phyloP scores from a whole-genome alignment of 2,113 vertebrate species.

The Hemicordylus capensis region DNA sequence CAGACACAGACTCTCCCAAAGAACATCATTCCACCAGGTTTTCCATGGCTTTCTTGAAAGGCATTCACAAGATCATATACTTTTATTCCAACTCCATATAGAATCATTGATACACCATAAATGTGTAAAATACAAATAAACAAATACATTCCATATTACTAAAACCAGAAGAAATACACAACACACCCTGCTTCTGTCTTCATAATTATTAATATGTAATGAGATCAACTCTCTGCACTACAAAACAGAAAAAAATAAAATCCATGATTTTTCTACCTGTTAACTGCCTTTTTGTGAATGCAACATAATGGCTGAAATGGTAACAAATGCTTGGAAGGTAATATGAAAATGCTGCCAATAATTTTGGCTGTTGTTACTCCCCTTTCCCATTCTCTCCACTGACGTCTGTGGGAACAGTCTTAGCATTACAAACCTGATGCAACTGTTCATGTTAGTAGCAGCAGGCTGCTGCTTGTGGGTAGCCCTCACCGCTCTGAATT shows the following conservation, averaged over 20 bases:
- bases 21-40: not conserved
- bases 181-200: too few relatives aligned
- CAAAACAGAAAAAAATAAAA: too few relatives aligned
- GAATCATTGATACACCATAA: not conserved
- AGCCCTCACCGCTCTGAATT: not conserved
- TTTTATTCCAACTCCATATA: not conserved
- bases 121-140: not conserved
- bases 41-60: not conserved
- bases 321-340: not conserved
- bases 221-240: not conserved
- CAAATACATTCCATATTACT: not conserved
- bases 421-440: not conserved
- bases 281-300: not conserved
- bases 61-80: not conserved
- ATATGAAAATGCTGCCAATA: slow-evolving; percentile 7
- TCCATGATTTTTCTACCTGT: too few relatives aligned
- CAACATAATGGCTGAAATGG: not conserved
- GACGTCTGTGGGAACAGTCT: not conserved
- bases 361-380: not conserved
- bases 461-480: not conserved
- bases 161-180: too few relatives aligned
- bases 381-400: not conserved
- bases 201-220: not conserved
- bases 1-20: not conserved
- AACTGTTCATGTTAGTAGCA: not conserved